Evolutionary conservation across 2,113 vertebrate genomes (phyloP).

Genomic region (Isurus oxyrinchus): DNA sequence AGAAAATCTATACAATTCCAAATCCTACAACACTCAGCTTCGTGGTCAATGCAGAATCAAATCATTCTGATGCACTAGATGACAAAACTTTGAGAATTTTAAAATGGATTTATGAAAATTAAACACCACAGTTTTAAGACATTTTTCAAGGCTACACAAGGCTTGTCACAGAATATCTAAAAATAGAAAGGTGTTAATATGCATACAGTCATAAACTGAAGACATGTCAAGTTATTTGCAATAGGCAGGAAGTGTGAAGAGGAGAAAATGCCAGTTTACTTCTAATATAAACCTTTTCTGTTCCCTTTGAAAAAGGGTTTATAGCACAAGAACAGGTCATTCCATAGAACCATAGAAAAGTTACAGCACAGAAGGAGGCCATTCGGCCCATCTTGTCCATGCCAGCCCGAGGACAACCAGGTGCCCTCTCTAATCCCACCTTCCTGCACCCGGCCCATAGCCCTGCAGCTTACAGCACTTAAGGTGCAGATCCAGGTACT

Average conservation of each 20-base stretch:
- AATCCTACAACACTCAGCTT: background rate
- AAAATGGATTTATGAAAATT: background rate
- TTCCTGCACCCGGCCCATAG: too few species aligned
- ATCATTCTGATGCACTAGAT: background rate
- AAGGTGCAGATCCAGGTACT: too few species aligned
- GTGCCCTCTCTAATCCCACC: too few species aligned
- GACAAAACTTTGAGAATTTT: background rate
- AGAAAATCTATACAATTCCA: background rate
- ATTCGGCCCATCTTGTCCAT: too few species aligned
- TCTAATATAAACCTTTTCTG: background rate
- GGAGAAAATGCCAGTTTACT: background rate
- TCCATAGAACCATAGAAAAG: too few species aligned
- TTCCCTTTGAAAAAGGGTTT: too few species aligned
- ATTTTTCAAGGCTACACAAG: too few species aligned
- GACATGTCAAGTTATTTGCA: background rate
- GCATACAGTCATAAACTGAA: background rate
- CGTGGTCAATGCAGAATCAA: background rate
- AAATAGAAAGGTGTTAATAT: background rate
- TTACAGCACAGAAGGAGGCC: too few species aligned
- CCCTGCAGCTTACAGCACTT: too few species aligned
- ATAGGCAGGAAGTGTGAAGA: background rate
- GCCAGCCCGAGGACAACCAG: too few species aligned
- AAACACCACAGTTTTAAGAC: background rate
- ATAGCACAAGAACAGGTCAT: too few species aligned
- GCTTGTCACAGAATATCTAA: background rate